Conservation (phyloP, 2,797 vertebrate species). For the Sylvilagus floridanus region DNA sequence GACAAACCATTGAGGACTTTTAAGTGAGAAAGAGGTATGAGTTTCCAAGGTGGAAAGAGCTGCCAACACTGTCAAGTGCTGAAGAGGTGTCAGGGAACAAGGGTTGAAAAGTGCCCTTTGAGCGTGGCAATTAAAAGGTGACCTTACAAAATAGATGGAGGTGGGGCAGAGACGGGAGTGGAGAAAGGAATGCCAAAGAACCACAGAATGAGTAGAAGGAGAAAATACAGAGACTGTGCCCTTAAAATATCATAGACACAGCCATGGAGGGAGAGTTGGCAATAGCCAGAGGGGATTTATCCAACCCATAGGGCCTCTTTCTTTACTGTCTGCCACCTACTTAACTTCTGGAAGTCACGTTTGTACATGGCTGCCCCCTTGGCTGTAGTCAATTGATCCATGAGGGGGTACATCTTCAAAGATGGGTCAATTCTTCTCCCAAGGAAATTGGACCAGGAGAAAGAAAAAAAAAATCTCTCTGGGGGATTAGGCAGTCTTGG, state of each 20-base stretch:
- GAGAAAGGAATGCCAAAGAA: neutral
- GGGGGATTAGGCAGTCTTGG: neutral
- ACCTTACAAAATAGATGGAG: neutral
- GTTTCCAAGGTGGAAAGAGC: neutral
- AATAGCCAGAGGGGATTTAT: neutral
- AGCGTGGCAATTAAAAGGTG: neutral
- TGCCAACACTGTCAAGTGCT: neutral
- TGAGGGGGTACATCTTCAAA: neutral
- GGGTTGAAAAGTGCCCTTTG: neutral
- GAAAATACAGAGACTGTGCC: neutral
- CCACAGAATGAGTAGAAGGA: neutral
- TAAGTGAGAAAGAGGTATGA: neutral
- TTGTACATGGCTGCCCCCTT: neutral
- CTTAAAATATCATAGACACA: neutral
- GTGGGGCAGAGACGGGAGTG: neutral
- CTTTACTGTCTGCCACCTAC: neutral
- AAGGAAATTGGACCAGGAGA: constrained; percentile 13
- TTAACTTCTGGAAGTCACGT: constrained; percentile 16
- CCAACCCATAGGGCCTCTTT: neutral
- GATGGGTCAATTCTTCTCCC: neutral
- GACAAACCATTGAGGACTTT: neutral
- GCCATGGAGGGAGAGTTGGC: neutral
- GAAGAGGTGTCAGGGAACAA: neutral
- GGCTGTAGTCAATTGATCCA: neutral
- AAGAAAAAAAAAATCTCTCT: neutral